phyloP scores from a whole-genome alignment of 2,888 invertebrate genomes.

The Shargacucullia verbasci region DNA sequence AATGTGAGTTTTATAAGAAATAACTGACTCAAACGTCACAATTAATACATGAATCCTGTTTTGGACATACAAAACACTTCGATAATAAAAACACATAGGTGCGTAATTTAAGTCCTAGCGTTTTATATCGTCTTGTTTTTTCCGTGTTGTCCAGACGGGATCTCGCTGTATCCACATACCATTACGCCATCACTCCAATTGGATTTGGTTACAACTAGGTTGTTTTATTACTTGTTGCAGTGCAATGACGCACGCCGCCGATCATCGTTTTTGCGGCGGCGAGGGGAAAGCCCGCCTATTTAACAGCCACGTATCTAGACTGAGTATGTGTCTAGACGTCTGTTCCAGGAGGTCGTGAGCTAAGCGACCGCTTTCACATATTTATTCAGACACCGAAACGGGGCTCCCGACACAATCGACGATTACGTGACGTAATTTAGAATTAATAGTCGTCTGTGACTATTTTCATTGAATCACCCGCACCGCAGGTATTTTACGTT shows the following conservation, averaged over 20 bases:
- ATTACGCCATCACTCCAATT: constrained; percentile 55
- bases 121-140: constrained; percentile 23
- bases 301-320: constrained; percentile 79
- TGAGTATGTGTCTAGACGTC: constrained; percentile 86
- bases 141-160: constrained; percentile 43
- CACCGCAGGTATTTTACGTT: constrained; percentile 52
- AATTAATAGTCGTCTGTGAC: constrained; percentile 68
- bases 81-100: constrained; percentile 28
- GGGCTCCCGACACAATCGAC: constrained; percentile 68
- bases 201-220: constrained; percentile 52
- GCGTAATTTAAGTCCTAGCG: constrained; percentile 11
- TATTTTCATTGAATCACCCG: constrained; percentile 63
- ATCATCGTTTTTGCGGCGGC: constrained; percentile 61
- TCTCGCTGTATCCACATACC: constrained; percentile 28
- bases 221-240: constrained; percentile 57
- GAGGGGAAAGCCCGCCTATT: constrained; percentile 79
- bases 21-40: constrained; percentile 6
- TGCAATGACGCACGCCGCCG: constrained; percentile 56
- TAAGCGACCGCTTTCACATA: constrained; percentile 80
- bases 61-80: constrained; percentile 15
- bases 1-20: too few species aligned
- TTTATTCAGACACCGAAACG: constrained; percentile 73
- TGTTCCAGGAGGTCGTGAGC: constrained; percentile 84
- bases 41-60: constrained; percentile 7
- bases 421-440: constrained; percentile 77